Percentiles rank a stretch among this genome's conserved stretches.
phyloP scores from a whole-genome alignment of 2,888 invertebrate species.

The Cancer borealis region DNA sequence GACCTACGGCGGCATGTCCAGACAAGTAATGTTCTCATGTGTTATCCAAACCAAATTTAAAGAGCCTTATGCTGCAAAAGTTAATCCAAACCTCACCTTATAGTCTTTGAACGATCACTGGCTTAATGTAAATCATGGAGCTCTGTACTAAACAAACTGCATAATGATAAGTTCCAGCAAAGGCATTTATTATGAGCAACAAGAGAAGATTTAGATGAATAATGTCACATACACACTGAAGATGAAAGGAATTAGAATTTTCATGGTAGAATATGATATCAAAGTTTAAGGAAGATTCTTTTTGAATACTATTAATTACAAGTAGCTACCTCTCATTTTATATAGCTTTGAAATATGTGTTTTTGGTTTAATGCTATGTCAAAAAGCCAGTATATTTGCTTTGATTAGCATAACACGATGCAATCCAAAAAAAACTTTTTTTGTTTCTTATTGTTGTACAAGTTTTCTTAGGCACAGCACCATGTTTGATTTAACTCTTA shows the following conservation, averaged over 20 bases:
- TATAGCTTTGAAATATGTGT: too few species aligned
- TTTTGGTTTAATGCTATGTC: too few species aligned
- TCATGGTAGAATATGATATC: neutral
- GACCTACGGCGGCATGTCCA: constrained; percentile 94
- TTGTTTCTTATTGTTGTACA: too few species aligned
- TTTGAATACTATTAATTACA: neutral
- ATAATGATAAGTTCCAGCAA: neutral
- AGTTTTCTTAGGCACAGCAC: too few species aligned
- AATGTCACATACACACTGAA: neutral
- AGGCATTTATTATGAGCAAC: neutral
- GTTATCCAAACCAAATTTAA: neutral
- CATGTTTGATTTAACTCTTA: too few species aligned
- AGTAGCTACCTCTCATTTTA: neutral
- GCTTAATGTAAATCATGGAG: neutral
- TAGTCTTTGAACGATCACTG: neutral
- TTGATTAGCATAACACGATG: too few species aligned
- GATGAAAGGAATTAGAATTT: neutral
- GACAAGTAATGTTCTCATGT: constrained; percentile 70
- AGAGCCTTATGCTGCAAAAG: neutral
- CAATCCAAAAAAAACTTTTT: too few species aligned
- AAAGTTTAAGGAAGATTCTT: neutral
- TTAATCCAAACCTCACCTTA: neutral
- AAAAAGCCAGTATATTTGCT: too few species aligned
- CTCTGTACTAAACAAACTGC: neutral
- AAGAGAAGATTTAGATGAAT: neutral